phyloP scores from a whole-genome alignment of 2,888 invertebrate species.

The Maniola hyperantus region DNA sequence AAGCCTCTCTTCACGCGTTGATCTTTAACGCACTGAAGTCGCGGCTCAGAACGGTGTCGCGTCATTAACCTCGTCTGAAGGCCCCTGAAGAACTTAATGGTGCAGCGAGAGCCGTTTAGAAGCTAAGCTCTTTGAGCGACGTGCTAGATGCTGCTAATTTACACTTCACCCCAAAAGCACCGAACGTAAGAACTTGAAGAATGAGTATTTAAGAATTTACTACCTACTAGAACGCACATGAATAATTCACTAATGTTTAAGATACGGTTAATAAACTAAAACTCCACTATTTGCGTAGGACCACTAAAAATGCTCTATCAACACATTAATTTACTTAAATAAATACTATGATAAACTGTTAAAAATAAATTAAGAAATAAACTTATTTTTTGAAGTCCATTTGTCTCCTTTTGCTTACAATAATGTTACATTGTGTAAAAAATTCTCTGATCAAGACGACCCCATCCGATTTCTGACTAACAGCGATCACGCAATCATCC shows the following conservation, averaged over 20 bases:
- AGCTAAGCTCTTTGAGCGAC: constrained; percentile 30
- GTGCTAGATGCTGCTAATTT: constrained; percentile 17
- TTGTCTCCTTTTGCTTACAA: too few relatives aligned
- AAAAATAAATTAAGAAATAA: too few relatives aligned
- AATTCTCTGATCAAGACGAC: too few relatives aligned
- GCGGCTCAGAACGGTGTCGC: constrained; percentile 41
- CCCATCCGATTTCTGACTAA: too few relatives aligned
- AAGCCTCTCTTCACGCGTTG: constrained; percentile 27
- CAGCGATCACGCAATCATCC: too few relatives aligned
- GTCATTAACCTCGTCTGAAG: constrained; percentile 76
- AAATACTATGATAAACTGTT: too few relatives aligned
- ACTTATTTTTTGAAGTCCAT: too few relatives aligned
- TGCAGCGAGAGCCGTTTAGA: constrained; percentile 32
- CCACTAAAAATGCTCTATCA: too few relatives aligned
- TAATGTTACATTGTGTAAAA: too few relatives aligned
- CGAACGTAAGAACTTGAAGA: background rate
- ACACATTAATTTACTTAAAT: too few relatives aligned
- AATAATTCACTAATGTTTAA: background rate
- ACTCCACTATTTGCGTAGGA: too few relatives aligned
- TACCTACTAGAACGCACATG: background rate
- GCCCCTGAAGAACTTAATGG: constrained; percentile 77
- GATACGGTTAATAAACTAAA: too few relatives aligned
- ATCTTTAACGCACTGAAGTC: constrained; percentile 36
- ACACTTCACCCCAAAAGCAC: constrained; percentile 3
- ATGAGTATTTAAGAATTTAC: background rate